Conservation (phyloP, 2,888 invertebrate species). For the Pachymerium ferrugineum region DNA sequence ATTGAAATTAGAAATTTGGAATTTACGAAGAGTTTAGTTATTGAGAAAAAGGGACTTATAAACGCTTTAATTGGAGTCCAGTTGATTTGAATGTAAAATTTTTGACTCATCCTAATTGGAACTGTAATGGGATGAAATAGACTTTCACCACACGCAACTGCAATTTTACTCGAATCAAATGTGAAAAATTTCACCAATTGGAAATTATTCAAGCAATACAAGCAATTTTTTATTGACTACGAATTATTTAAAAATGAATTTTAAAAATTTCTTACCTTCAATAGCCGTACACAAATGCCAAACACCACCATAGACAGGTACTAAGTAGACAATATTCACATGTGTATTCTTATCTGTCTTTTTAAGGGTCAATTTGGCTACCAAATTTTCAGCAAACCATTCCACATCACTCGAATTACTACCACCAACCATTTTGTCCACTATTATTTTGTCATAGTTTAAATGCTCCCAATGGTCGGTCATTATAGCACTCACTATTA, state of each 20-base stretch:
- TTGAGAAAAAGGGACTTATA: no score
- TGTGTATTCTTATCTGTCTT: constrained; percentile 45
- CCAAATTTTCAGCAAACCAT: constrained; percentile 71
- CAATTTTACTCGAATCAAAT: no score
- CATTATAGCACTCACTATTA: constrained; percentile 65
- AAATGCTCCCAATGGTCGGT: constrained; percentile 88
- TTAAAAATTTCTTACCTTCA: constrained; percentile 56
- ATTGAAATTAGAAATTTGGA: no score
- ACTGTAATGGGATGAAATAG: no score
- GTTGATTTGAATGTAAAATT: no score
- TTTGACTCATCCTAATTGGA: no score
- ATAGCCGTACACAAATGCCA: constrained; percentile 82
- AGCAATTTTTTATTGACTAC: no score
- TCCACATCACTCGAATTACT: constrained; percentile 49
- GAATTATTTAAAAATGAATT: neutral
- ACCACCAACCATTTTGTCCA: constrained; percentile 42
- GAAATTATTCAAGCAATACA: no score
- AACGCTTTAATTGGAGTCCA: no score
- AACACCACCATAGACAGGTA: constrained; percentile 84
- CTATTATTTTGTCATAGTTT: constrained; percentile 63
- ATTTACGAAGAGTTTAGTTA: no score
- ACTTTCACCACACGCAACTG: no score
- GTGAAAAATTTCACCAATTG: no score
- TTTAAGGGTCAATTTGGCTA: constrained; percentile 55
- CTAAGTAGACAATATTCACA: constrained; percentile 61